Percentiles rank a stretch among this genome's conserved stretches.
Conservation (phyloP, 2,797 vertebrate species). For the Spinibarbus caldwelli region DNA sequence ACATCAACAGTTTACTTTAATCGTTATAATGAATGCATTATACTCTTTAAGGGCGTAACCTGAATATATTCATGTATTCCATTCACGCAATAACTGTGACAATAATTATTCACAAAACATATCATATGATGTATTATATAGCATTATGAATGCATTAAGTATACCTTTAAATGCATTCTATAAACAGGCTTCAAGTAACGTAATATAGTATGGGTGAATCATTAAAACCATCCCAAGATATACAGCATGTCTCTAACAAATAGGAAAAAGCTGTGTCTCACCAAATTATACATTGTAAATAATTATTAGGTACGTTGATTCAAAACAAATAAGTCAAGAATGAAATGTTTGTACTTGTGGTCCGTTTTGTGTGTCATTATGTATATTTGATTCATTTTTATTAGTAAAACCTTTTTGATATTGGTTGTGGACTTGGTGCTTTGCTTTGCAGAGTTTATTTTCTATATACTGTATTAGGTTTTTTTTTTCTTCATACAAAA, state of each 20-base stretch:
- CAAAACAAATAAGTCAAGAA: not conserved
- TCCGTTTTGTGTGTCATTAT: not conserved
- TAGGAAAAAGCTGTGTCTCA: not conserved
- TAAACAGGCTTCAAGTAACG: not conserved
- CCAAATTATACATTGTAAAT: conserved; percentile 1
- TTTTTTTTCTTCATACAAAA: not conserved
- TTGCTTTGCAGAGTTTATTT: no score
- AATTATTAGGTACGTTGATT: not conserved
- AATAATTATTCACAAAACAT: not conserved
- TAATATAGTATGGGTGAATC: not conserved
- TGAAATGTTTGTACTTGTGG: not conserved
- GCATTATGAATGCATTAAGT: not conserved
- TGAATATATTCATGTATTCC: not conserved
- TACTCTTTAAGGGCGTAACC: not conserved
- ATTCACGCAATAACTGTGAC: not conserved
- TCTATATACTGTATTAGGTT: no score
- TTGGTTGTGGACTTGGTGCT: not conserved
- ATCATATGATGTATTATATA: not conserved
- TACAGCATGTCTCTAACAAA: not conserved
- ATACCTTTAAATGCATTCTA: not conserved
- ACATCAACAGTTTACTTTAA: not conserved
- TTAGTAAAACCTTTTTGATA: not conserved
- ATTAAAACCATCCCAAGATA: not conserved
- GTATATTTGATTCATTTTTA: not conserved
- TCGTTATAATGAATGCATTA: not conserved